Evolutionary conservation across 2,888 invertebrate genomes (phyloP), one percentile per base, ranked within the genome.

Genomic region (Tortricodes alternella): DNA sequence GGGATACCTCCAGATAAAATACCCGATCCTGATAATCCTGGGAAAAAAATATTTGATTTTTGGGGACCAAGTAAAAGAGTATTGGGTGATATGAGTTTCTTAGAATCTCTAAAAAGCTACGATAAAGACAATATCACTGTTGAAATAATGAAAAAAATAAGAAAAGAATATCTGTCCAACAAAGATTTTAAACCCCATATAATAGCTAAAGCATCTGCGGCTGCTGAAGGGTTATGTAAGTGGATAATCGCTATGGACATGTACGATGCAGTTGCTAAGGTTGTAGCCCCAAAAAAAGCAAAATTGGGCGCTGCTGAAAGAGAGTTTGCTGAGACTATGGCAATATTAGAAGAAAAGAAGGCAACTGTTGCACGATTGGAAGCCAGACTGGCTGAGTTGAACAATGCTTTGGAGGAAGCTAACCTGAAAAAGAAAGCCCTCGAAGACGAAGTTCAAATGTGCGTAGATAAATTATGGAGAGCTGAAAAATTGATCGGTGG

Each of bases 241-340:
- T 97, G 97, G 97, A 95, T 97, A 46, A 93, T 96, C 62, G 97
- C 97, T 0, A 95, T 97, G 94, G 96, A 97, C 72, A 94, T 95
- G 84, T 97, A 97, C 75, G 97, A 97, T 75, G 93, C 93, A 41
- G 96, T 96, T 1, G 95, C 95, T 41, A 96, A 95, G 85, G 93
- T 94, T 38, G 96, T 96, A 7, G 96, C 95, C 7, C 97, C 97
- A 0, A 97, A 97, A 83, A 96, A 96, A 76, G 95, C 93, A 6
- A 96, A 96, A 78, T 85, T 97, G 53, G 93, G 93, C 60, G 93
- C 93, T 48, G 97, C 97, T 0, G 97, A 98, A 85, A 92, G 91
- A 65, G 95, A 96, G 72, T 95, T 96, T 74, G 92, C 95, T 8
- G 92, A 94, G 68, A 96, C 97, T 27, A 96, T 98, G 95, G 94